A percentile compares a stretch with the other conserved stretches of the same genome.
Evolutionary conservation across 2,888 invertebrate genomes (phyloP).

Genomic region (Lordiphosa andalusiaca): DNA sequence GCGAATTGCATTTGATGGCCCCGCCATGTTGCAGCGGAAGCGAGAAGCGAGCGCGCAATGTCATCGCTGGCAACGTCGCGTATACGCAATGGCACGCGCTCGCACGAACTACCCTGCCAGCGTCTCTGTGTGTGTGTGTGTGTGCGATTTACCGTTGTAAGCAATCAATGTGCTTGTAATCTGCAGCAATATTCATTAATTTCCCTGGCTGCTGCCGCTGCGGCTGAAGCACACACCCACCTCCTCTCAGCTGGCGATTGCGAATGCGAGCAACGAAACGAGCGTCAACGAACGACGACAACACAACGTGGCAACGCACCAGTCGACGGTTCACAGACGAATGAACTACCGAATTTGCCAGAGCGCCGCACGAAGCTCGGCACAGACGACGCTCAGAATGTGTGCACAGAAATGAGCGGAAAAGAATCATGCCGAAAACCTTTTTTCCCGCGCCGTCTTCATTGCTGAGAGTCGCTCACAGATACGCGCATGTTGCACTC

Average conservation of each 20-base stretch:
- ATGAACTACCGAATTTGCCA: conserved; percentile 68
- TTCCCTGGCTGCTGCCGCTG: conserved; percentile 21
- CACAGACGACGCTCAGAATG: conserved; percentile 55
- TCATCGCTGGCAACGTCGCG: conserved; percentile 51
- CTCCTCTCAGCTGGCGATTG: conserved; percentile 35
- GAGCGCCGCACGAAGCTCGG: conserved; percentile 69
- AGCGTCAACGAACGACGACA: conserved; percentile 24
- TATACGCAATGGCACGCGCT: conserved; percentile 72
- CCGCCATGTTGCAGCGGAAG: conserved; percentile 56
- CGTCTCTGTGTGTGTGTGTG: background rate
- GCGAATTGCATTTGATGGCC: conserved; percentile 55
- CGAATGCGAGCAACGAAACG: conserved; percentile 13
- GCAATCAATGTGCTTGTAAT: conserved; percentile 48
- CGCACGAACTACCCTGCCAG: conserved; percentile 13
- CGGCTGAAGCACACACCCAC: conserved; percentile 33
- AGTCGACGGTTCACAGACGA: conserved; percentile 72
- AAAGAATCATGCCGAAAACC: conserved; percentile 8
- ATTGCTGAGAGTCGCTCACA: conserved; percentile 33
- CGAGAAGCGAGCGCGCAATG: conserved; percentile 59
- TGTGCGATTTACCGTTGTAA: conserved; percentile 45
- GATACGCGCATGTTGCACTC: conserved; percentile 66
- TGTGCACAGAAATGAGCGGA: conserved; percentile 18
- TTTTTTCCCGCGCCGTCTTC: conserved; percentile 16
- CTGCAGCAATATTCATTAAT: conserved; percentile 51
- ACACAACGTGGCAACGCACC: conserved; percentile 57